Conservation (phyloP, 1,140 invertebrate genomes). For the Bombus superbus region DNA sequence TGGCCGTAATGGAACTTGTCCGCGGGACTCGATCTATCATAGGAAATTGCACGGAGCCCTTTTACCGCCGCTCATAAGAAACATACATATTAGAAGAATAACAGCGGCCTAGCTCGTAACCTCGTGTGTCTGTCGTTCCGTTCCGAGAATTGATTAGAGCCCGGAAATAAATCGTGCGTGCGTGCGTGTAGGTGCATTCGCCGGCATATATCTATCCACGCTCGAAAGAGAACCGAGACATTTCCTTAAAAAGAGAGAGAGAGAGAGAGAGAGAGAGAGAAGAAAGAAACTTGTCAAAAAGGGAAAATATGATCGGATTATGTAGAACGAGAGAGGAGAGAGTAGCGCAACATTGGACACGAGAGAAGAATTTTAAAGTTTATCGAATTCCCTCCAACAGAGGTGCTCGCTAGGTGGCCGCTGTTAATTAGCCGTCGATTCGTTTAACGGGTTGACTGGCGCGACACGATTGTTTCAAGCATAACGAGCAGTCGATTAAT, state of each 20-base stretch:
- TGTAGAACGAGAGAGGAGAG: not conserved
- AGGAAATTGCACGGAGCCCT: slow-evolving; percentile 79
- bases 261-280: not conserved
- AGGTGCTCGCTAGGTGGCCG: not conserved
- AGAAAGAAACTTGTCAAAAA: slow-evolving; percentile 7
- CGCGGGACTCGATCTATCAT: slow-evolving; percentile 80
- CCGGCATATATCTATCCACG: not conserved
- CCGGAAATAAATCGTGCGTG: slow-evolving; percentile 74
- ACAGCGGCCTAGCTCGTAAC: slow-evolving; percentile 66
- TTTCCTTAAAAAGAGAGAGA: not conserved
- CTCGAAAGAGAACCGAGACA: not conserved
- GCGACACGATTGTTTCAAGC: slow-evolving; percentile 10
- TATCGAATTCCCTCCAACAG: not conserved
- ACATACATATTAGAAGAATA: slow-evolving; percentile 78
- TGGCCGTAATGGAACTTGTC: slow-evolving; percentile 80
- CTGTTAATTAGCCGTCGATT: slow-evolving; percentile 18
- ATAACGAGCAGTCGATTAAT: slow-evolving; percentile 19
- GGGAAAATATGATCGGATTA: slow-evolving; percentile 33
- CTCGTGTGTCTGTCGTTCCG: slow-evolving; percentile 66
- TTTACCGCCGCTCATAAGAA: slow-evolving; percentile 76
- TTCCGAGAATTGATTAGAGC: slow-evolving; percentile 77
- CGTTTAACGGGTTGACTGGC: slow-evolving; percentile 4
- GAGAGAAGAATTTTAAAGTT: not conserved
- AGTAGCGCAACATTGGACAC: too few species aligned
- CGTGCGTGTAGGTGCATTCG: not conserved